These are phyloP conservation scores for Taeniopygia guttata DNA, from an alignment of 2,797 vertebrate genomes.

Conservation along the genomic window DNA sequence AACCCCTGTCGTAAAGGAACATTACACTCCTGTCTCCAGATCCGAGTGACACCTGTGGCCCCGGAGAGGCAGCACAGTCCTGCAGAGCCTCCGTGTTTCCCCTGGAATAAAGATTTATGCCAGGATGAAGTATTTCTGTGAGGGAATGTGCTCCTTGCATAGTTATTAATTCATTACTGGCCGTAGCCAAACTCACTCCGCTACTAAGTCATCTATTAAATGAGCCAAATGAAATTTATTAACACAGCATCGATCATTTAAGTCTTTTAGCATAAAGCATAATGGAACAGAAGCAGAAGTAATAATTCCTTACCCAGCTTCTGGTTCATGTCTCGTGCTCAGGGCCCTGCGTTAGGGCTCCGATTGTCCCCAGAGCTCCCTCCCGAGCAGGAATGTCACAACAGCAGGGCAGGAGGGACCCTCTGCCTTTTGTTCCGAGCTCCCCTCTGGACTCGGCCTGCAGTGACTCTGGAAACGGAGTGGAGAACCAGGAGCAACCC, in stretches of 20 bases:
- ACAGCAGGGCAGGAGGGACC: background rate
- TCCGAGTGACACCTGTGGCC: background rate
- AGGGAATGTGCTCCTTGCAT: slow-evolving; percentile 41
- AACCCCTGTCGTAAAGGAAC: background rate
- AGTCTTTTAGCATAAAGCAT: slow-evolving; percentile 52
- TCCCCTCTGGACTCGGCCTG: background rate
- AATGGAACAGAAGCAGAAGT: slow-evolving; percentile 30
- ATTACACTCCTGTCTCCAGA: background rate
- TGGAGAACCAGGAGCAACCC: accelerated
- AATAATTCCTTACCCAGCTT: slow-evolving; percentile 15
- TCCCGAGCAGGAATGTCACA: background rate
- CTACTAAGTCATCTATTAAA: slow-evolving; percentile 60
- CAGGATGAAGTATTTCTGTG: background rate
- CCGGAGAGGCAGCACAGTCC: background rate
- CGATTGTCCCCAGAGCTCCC: background rate
- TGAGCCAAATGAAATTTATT: slow-evolving; percentile 63
- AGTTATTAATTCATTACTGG: slow-evolving; percentile 62
- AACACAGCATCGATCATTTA: slow-evolving; percentile 55
- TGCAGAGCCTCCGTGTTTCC: background rate
- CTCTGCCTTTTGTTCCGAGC: background rate
- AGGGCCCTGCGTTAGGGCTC: background rate
- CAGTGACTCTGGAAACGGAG: background rate
- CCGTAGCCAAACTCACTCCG: slow-evolving; percentile 48
- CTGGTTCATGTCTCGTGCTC: background rate
- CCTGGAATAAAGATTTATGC: background rate